Conservation (phyloP, 2,888 invertebrate genomes). For the Ctena decussata region DNA sequence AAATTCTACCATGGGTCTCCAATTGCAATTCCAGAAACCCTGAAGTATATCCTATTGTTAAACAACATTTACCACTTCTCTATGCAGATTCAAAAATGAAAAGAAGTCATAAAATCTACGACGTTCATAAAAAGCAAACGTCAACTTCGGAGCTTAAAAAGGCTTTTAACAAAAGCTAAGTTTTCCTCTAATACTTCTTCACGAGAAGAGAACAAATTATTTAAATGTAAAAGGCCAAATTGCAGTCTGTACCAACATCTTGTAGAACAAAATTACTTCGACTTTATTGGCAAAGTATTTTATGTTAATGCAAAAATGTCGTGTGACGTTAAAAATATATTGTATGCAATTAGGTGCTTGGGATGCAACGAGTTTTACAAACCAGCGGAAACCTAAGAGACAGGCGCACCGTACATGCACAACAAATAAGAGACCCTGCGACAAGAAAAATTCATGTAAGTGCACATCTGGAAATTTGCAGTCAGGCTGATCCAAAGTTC, state of each 20-base stretch:
- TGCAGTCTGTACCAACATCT: background rate
- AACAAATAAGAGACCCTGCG: background rate
- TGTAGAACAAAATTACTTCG: background rate
- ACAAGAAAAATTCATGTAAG: background rate
- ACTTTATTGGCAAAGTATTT: background rate
- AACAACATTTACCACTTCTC: background rate
- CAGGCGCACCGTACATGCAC: background rate
- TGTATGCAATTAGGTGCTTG: background rate
- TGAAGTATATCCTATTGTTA: background rate
- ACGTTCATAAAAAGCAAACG: background rate
- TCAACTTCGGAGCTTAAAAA: background rate
- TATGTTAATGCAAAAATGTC: background rate
- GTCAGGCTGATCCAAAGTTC: too few relatives aligned
- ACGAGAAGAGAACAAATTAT: background rate
- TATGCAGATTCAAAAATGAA: slow-evolving; percentile 1
- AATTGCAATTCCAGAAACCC: background rate
- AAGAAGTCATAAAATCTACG: background rate
- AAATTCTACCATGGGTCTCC: background rate
- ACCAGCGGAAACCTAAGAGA: background rate
- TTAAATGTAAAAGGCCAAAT: background rate
- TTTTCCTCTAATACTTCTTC: background rate
- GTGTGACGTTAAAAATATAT: background rate
- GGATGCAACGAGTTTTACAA: background rate
- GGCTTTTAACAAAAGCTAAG: background rate
- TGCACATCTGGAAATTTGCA: background rate